These are phyloP conservation scores for Potamilus streckersoni DNA, from an alignment of 1,140 invertebrate genomes.

Conservation along the genomic window DNA sequence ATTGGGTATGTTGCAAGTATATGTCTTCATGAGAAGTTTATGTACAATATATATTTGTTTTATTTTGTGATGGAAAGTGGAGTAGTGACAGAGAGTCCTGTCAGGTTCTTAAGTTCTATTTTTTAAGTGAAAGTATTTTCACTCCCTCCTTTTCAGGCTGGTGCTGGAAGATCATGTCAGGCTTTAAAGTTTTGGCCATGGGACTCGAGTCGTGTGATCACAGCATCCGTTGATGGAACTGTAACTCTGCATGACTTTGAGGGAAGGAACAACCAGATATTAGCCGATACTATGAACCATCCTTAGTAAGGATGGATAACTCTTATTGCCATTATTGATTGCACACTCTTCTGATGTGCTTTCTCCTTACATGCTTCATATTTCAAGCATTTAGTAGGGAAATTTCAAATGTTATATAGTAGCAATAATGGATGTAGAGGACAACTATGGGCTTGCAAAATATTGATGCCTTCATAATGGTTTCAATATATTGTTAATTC, in stretches of 20 bases:
- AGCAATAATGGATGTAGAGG: background rate
- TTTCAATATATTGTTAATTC: too few species aligned
- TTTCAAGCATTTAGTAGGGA: background rate
- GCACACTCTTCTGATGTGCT: background rate
- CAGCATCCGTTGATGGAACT: constrained; percentile 60
- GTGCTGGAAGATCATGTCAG: constrained; percentile 64
- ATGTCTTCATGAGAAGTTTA: too few species aligned
- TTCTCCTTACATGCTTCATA: background rate
- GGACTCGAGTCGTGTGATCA: constrained; percentile 44
- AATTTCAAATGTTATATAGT: too few species aligned
- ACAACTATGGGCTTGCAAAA: background rate
- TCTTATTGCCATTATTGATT: background rate
- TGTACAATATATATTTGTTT: too few species aligned
- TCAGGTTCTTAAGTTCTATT: background rate
- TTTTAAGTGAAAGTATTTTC: background rate
- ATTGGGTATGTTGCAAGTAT: too few species aligned
- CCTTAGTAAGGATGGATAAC: constrained; percentile 42
- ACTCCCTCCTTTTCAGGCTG: constrained; percentile 45
- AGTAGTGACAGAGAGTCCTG: too few species aligned
- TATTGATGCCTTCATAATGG: background rate
- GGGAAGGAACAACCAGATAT: constrained; percentile 32
- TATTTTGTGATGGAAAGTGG: too few species aligned
- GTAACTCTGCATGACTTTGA: constrained; percentile 55
- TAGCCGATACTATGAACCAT: constrained; percentile 55
- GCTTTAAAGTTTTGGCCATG: constrained; percentile 61